Evolutionary conservation across 1,140 invertebrate species (phyloP).

Genomic region (Ylistrum balloti): DNA sequence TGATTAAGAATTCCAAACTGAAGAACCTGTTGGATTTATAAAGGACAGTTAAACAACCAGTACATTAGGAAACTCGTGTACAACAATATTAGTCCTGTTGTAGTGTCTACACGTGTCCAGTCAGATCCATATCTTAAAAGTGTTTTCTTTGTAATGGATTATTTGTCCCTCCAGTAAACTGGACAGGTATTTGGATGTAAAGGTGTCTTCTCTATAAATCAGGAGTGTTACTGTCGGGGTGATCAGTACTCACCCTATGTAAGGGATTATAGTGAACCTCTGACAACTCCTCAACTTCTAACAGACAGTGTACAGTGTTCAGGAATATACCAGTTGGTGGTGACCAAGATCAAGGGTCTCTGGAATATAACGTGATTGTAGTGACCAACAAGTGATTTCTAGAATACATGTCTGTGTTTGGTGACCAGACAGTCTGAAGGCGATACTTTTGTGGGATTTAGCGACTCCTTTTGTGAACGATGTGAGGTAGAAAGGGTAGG

Average conservation of each 20-base stretch:
- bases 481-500: conserved; percentile 33
- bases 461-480: background rate
- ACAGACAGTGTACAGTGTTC: background rate
- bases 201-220: background rate
- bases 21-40: background rate
- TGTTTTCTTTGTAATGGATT: background rate
- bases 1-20: background rate
- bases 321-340: conserved; percentile 17
- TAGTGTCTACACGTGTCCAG: background rate
- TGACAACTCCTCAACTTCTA: background rate
- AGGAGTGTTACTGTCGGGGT: background rate
- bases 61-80: background rate
- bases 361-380: too few relatives aligned
- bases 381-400: too few relatives aligned
- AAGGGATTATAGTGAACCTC: background rate
- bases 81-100: conserved; percentile 31
- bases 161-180: background rate
- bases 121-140: conserved; percentile 10
- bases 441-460: background rate
- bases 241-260: background rate
- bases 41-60: background rate
- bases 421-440: too few relatives aligned
- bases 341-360: too few relatives aligned
- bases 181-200: conserved; percentile 4
- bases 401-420: too few relatives aligned